Evolutionary conservation across 37 sponge, comb jelly and placozoan genomes (phyloP), one percentile per base, ranked within the genome.

Genomic region (Halichondria panicea): DNA sequence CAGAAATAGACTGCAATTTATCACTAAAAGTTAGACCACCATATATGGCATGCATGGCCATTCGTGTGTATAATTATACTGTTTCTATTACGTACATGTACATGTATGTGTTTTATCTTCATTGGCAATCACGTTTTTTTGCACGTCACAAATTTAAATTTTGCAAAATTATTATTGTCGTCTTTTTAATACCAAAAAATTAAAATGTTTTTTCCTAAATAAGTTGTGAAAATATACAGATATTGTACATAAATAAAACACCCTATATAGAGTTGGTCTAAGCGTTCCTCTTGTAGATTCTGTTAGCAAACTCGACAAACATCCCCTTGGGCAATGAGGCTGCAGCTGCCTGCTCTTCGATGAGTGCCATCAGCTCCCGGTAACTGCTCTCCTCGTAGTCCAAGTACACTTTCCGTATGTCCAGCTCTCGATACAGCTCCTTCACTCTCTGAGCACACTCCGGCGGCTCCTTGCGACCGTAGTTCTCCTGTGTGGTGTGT

Each of bases 361-460:
- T 88, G 41, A 63, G 59, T 9, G 15, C 43, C 72, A 85, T 64
- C 36, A 97, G 72, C 7, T 63, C 25, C 18, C 59, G 9, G 71
- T 97, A 97, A 48, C 89, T 93, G 36, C 54, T 38, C 39, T 94
- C 92, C 38, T 94, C 89, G 52, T 94, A 97, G 1, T 93, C 89
- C 9, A 31, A 52, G 68, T 81, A 97, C 45, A 82, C 74, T 43
- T 86, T 43, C 40, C 88, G 59, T 40, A 97, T 58, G 11, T 81
- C 38, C 33, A 91, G 44, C 38, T 91, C 84, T 34, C 54, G 33
- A 72, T 94, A 97, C 19, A 97, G 58, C 52, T 81, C 65, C 78
- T 94, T 97, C 37, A 97, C 90, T n/a, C 35, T 48, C 28, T 56
- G 33, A 6, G 87, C 96, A 87, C 88, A 85, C 57, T 55, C 73